A percentile compares a stretch with the other conserved stretches of the same genome.
These are phyloP conservation scores for Grantiella picta DNA, from an alignment of 2,113 vertebrate genomes.

Conservation along the genomic window DNA sequence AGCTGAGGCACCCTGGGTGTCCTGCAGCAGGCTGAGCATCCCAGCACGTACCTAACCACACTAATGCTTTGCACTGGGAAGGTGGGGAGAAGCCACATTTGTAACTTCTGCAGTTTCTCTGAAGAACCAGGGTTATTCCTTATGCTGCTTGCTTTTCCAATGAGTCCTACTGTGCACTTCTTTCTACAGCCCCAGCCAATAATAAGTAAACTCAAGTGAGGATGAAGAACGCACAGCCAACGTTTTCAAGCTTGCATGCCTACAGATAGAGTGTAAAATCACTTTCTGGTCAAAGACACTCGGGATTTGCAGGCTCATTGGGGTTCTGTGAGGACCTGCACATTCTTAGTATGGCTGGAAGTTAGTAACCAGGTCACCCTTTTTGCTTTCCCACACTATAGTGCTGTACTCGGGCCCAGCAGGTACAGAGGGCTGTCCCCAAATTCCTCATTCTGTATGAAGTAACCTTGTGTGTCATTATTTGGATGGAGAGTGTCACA, in stretches of 20 bases:
- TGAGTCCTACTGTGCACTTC: neutral
- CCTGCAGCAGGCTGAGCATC: neutral
- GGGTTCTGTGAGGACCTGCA: neutral
- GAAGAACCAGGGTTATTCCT: neutral
- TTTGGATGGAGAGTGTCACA: neutral
- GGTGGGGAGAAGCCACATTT: neutral
- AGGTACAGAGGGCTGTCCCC: neutral
- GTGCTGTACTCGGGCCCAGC: neutral
- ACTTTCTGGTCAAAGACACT: neutral
- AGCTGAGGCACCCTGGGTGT: neutral
- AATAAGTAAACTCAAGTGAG: neutral
- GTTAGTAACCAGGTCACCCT: neutral
- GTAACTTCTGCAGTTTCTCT: neutral
- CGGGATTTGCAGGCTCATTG: neutral
- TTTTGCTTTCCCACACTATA: neutral
- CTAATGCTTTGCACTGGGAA: neutral
- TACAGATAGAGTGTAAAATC: neutral
- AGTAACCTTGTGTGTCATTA: neutral
- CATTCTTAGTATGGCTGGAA: neutral
- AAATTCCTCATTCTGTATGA: neutral
- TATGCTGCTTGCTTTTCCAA: neutral
- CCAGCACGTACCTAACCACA: neutral
- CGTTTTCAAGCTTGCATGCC: neutral
- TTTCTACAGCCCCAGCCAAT: neutral
- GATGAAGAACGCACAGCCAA: neutral